These are phyloP conservation scores for Saiga tatarica DNA, from an alignment of 2,113 vertebrate genomes.

Conservation along the genomic window DNA sequence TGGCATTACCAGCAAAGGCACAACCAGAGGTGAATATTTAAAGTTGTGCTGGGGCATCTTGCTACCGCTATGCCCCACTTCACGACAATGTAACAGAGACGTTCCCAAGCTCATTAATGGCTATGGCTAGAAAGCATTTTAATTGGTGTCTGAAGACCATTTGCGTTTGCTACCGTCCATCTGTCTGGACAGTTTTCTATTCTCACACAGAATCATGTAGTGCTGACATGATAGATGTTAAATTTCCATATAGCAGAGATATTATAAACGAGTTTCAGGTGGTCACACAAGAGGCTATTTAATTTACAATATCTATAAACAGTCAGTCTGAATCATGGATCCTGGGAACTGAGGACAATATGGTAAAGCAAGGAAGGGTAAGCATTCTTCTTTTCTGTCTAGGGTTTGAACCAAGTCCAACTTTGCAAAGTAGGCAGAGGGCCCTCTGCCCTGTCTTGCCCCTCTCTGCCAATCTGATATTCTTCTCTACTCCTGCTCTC, in stretches of 20 bases:
- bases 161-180: neutral
- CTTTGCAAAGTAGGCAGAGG: neutral
- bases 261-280: neutral
- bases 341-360: neutral
- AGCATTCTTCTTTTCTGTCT: neutral
- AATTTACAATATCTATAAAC: slow-evolving; percentile 7
- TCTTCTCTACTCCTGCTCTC: neutral
- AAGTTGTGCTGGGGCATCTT: neutral
- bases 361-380: neutral
- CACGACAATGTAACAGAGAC: neutral
- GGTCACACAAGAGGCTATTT: neutral
- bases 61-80: neutral
- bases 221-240: neutral
- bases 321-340: neutral
- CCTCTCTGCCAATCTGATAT: neutral
- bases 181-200: neutral
- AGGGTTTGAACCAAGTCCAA: neutral
- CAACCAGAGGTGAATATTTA: neutral
- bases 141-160: neutral
- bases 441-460: neutral
- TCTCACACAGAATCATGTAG: neutral
- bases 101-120: neutral
- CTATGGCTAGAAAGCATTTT: neutral
- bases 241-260: neutral
- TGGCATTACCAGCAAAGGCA: neutral